Conservation (phyloP, 2,888 invertebrate species). For the Cheilosia impressa region DNA sequence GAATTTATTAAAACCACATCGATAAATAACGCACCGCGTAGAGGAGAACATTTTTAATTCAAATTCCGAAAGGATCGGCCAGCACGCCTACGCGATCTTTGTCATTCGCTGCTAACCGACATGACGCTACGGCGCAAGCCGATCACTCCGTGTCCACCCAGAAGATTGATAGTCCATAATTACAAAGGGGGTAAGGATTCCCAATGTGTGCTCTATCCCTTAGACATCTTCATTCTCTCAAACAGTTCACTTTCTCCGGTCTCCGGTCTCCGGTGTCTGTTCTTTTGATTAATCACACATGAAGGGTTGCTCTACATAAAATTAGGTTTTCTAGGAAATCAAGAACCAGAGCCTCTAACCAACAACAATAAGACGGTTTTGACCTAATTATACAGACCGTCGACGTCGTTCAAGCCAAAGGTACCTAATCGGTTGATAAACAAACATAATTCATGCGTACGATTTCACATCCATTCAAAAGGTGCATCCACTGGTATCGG, state of each 20-base stretch:
- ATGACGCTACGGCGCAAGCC: constrained; percentile 61
- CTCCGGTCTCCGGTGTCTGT: constrained; percentile 23
- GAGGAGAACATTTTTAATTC: constrained; percentile 50
- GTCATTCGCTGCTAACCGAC: constrained; percentile 43
- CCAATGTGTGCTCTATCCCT: constrained; percentile 39
- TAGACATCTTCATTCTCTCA: constrained; percentile 59
- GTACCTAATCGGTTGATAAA: constrained; percentile 13
- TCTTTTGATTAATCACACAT: constrained; percentile 66
- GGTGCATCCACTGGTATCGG: constrained; percentile 27
- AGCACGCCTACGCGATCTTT: constrained; percentile 63
- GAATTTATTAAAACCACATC: constrained; percentile 33
- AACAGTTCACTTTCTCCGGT: constrained; percentile 29
- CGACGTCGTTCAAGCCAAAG: constrained; percentile 14
- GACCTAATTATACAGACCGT: constrained; percentile 53
- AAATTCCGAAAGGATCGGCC: constrained; percentile 48
- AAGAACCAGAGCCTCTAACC: background rate
- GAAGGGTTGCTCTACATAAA: constrained; percentile 67
- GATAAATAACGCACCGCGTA: constrained; percentile 54
- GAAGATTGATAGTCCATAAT: constrained; percentile 74
- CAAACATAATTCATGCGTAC: constrained; percentile 36
- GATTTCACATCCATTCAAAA: constrained; percentile 37
- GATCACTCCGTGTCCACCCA: constrained; percentile 53
- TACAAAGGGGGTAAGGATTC: constrained; percentile 39
- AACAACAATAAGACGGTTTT: constrained; percentile 21
- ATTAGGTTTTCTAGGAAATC: constrained; percentile 42